phyloP scores from a whole-genome alignment of 2,888 invertebrate genomes.

The Pandemis heparana region DNA sequence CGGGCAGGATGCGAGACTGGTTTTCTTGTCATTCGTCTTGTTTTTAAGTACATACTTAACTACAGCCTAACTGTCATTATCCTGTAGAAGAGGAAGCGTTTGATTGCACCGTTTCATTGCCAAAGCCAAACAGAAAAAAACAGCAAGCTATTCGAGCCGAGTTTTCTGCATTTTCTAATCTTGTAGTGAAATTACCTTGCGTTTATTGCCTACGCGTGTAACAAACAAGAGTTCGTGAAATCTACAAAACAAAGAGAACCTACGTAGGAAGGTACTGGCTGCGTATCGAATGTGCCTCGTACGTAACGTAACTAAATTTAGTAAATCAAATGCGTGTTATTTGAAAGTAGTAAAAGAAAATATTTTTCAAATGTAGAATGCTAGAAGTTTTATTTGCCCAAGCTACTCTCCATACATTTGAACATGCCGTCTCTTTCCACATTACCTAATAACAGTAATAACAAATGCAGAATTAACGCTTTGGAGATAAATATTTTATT shows the following conservation, averaged over 20 bases:
- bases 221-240: neutral
- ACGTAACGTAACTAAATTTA: neutral
- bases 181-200: neutral
- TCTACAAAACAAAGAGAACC: neutral
- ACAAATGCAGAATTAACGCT: too few relatives aligned
- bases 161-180: neutral
- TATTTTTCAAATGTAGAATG: too few relatives aligned
- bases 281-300: neutral
- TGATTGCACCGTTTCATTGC: slow-evolving; percentile 32
- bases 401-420: too few relatives aligned
- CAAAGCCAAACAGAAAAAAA: neutral
- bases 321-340: too few relatives aligned
- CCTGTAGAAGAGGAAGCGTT: slow-evolving; percentile 42
- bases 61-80: slow-evolving; percentile 49
- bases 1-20: slow-evolving; percentile 51
- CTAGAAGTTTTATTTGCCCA: too few relatives aligned
- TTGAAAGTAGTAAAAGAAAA: too few relatives aligned
- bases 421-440: too few relatives aligned
- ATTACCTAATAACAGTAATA: too few relatives aligned
- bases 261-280: neutral
- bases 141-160: neutral
- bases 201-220: neutral
- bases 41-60: slow-evolving; percentile 35
- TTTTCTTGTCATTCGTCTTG: slow-evolving; percentile 43
- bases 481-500: too few relatives aligned